Conservation (phyloP, 2,797 vertebrate genomes). For the Knipowitschia caucasica region DNA sequence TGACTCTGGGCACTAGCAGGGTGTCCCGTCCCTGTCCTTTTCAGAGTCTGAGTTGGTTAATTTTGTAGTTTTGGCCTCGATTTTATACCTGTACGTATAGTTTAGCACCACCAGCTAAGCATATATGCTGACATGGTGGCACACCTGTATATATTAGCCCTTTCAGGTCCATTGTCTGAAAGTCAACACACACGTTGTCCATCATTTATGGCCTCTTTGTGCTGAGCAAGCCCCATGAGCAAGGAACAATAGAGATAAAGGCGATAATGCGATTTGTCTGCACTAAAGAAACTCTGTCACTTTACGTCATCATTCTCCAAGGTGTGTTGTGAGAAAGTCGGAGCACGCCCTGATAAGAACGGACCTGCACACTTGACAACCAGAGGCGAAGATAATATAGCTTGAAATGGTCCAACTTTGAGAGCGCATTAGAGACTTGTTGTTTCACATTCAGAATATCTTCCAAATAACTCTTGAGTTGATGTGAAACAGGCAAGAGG, state of each 20-base stretch:
- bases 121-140: neutral
- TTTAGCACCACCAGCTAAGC: neutral
- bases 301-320: neutral
- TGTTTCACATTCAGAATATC: too few species aligned
- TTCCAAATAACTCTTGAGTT: slow-evolving; percentile 21
- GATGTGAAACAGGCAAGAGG: too few species aligned
- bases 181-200: slow-evolving; percentile 17
- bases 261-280: slow-evolving; percentile 2
- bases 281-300: neutral
- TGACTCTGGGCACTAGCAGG: too few species aligned
- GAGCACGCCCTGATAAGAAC: neutral
- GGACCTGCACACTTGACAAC: slow-evolving; percentile 4
- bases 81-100: neutral
- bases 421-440: slow-evolving; percentile 9
- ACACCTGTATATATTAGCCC: neutral
- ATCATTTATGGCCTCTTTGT: slow-evolving; percentile 37
- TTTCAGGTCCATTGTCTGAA: slow-evolving; percentile 21
- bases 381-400: neutral
- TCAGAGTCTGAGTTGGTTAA: too few species aligned
- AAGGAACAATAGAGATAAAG: slow-evolving; percentile 36
- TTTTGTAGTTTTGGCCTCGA: neutral
- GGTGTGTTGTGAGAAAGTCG: neutral
- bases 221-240: slow-evolving; percentile 43
- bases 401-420: slow-evolving; percentile 6
- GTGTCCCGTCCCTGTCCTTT: too few species aligned